Conservation (phyloP, 2,797 vertebrate genomes). For the Cheracebus regulus region DNA sequence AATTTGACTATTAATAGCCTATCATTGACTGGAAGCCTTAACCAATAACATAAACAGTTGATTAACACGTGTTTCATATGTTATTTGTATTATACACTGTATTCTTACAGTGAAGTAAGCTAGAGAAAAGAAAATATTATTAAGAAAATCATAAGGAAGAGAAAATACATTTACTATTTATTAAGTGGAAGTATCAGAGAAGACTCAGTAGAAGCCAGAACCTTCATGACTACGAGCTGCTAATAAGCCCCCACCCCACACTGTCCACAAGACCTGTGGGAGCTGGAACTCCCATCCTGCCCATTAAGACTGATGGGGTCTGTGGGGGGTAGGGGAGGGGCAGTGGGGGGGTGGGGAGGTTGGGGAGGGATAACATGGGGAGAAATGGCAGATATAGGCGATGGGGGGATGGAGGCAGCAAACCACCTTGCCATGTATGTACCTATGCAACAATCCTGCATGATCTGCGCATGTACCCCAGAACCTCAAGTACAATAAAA, state of each 20-base stretch:
- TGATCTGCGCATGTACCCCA: too few relatives aligned
- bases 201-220: too few relatives aligned
- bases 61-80: too few relatives aligned
- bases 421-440: too few relatives aligned
- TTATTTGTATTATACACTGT: neutral
- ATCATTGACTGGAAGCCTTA: neutral
- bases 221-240: neutral
- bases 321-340: too few relatives aligned
- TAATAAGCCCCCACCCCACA: rapidly evolving
- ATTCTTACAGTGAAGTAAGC: neutral
- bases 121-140: neutral
- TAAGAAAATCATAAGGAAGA: neutral
- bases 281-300: rapidly evolving
- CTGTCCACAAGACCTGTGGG: neutral
- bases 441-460: too few relatives aligned
- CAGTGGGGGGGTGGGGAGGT: too few relatives aligned
- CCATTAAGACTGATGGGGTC: too few relatives aligned
- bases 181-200: neutral
- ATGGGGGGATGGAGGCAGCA: too few relatives aligned
- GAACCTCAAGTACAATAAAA: too few relatives aligned
- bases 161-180: neutral
- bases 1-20: neutral
- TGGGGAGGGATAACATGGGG: too few relatives aligned
- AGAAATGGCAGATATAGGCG: too few relatives aligned
- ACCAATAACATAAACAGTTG: neutral